Conservation (phyloP, 2,113 vertebrate genomes). For the Propithecus coquereli region DNA sequence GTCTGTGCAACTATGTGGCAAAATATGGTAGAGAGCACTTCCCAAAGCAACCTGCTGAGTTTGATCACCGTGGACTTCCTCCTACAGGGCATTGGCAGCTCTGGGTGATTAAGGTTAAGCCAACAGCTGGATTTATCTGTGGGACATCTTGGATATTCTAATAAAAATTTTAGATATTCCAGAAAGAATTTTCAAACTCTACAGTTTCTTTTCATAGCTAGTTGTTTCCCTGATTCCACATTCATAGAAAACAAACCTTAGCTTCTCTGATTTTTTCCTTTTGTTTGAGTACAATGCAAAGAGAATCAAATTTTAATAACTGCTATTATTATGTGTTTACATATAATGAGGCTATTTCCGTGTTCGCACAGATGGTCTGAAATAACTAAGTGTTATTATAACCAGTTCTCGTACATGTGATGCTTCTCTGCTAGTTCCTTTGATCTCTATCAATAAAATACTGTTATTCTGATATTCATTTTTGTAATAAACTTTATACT, state of each 20-base stretch:
- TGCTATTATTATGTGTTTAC: slow-evolving; percentile 64
- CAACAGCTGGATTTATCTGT: background rate
- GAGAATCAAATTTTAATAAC: slow-evolving; percentile 70
- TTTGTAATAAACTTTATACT: slow-evolving; percentile 31
- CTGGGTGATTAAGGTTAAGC: background rate
- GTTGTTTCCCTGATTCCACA: slow-evolving; percentile 34
- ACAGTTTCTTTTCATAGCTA: slow-evolving; percentile 22
- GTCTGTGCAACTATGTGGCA: background rate
- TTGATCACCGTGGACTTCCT: background rate
- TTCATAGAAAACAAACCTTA: slow-evolving; percentile 6
- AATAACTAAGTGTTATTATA: slow-evolving; percentile 28
- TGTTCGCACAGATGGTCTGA: slow-evolving; percentile 52
- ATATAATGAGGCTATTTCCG: slow-evolving; percentile 62
- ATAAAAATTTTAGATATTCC: background rate
- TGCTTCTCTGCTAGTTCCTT: background rate
- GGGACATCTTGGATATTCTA: background rate
- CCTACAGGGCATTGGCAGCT: background rate
- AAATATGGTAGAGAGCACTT: background rate
- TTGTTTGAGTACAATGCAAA: slow-evolving; percentile 53
- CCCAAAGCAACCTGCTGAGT: background rate
- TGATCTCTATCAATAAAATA: slow-evolving; percentile 48
- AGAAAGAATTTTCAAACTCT: slow-evolving; percentile 30
- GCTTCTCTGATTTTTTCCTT: slow-evolving; percentile 45
- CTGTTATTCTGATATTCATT: slow-evolving; percentile 18
- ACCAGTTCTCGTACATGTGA: background rate